Base-by-base conservation (phyloP, 2,113 vertebrate species). In the Sinocyclocheilus anshuiensis region DNA sequence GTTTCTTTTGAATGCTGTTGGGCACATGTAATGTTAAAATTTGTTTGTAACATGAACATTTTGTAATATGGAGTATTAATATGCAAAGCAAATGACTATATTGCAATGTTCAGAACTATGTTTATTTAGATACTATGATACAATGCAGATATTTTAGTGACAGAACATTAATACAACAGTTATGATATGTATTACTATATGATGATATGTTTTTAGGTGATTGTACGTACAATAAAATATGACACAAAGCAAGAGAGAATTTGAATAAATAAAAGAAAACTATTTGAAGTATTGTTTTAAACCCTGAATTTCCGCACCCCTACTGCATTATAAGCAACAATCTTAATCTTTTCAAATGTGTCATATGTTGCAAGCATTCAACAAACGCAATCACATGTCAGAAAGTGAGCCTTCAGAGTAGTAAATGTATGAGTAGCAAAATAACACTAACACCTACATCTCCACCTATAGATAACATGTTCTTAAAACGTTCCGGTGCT, bases 391-490 rank as follows among this genome's bases (percentile, higher is more conserved):
- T 78, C 76, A 78, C 50, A 78, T 57, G 76, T 78, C 48, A 77
- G 76, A 55, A 48, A 48, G 72, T 39, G 7, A 69, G 15, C 29
- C 36, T 22, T 42, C 33, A 57, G 24, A 45, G 71, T n/a, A 74
- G 39, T 74, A 74, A 74, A 74, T 78, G 50, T 78, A 20, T 33
- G 24, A 45, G 71, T 42, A 74, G 36, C n/a, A 74, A 74, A 74
- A 16, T 18, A 74, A 74, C n/a, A 7, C 13, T 50, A 72, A 72
- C 69, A 72, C 69, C 26, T 48, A 29, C 45, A 57, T 33, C 76
- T 16, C n/a, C 24, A 57, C 76, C 50, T 16, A 57, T 33, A 55
- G 48, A 53, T 55, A 55, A 33, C 48, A 33, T 13, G 3, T 24
- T 50, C 29, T 77, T 78, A 20, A 16, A 26, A 26, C 11, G 1